Evolutionary conservation across 2,113 vertebrate species (phyloP), one percentile per base, ranked within the genome.

Genomic region (Entomyzon cyanotis): DNA sequence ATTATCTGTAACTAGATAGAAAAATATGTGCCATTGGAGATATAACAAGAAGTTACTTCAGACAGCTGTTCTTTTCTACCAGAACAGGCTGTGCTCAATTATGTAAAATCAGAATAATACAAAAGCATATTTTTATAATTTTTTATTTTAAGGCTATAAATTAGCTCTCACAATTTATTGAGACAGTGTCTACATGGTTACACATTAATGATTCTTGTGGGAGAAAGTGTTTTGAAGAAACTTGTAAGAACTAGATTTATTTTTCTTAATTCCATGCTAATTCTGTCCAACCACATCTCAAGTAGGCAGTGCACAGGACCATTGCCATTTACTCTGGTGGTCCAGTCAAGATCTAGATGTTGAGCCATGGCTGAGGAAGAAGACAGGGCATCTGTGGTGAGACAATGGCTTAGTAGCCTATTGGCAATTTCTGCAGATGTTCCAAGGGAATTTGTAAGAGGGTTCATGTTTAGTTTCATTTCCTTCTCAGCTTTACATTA

Each of bases 1-100:
- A 63, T 92, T 94, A 89, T 93, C 70, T 94, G 59, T 89, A 88
- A 85, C 83, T 73, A 76, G 55, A 79, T 65, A 90, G 86, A 95
- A 93, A 90, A 93, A 79, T 87, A 68, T 33, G 20, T 85, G 62
- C 53, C 46, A n/a, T 5, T 89, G 75, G 73, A 74, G 70, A 73
- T 80, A 64, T 68, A 71, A 68, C 62, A 37, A 71, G 89, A 94
- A 93, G 69, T 87, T 84, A 94, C 80, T 95, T 92, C 58, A 92
- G 84, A 87, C 69, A 95, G 77, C 64, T 93, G 33, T 70, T 88
- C n/a, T 70, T 77, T 89, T 71, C 87, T 91, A 15, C 39, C 31
- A 71, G 80, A 93, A 95, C 71, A 95, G 64, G 19, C 47, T 84
- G 69, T 81, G 44, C 74, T 91, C 39, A 84, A 30, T 84, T 76